These are phyloP conservation scores for Loxodonta africana DNA, from an alignment of 2,113 vertebrate genomes.

Conservation along the genomic window DNA sequence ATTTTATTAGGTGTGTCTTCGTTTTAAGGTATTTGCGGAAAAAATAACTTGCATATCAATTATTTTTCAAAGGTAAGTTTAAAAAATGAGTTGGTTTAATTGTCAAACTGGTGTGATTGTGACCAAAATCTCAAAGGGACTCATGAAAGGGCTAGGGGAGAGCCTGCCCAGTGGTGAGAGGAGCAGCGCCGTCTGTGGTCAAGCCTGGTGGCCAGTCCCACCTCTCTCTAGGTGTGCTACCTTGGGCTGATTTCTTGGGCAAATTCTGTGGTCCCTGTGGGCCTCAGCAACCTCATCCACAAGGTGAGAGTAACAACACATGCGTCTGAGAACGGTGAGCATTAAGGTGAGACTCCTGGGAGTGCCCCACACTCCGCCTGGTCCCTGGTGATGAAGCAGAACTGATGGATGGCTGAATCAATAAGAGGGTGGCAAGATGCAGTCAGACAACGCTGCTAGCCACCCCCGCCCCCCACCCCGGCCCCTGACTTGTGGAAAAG, in stretches of 20 bases:
- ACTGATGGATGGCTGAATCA: background rate
- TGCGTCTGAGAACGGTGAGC: background rate
- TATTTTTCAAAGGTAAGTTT: background rate
- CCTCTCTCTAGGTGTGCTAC: background rate
- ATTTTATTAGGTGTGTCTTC: background rate
- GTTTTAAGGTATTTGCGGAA: background rate
- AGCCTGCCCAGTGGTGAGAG: background rate
- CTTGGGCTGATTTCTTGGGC: background rate
- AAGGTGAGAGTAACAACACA: background rate
- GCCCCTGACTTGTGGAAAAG: background rate
- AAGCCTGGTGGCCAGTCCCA: background rate
- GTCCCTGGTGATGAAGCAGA: background rate
- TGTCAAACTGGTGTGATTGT: background rate
- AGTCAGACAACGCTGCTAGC: background rate
- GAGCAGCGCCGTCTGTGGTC: background rate
- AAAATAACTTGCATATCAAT: background rate
- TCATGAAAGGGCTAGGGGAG: background rate
- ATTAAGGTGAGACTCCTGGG: accelerated
- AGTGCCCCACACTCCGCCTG: background rate
- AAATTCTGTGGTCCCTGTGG: background rate
- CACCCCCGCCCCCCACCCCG: too few relatives aligned
- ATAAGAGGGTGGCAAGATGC: background rate
- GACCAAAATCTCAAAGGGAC: background rate
- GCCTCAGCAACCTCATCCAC: background rate
- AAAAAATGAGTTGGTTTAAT: background rate